Conservation (phyloP, 2,888 invertebrate genomes). For the Dioctria linearis region DNA sequence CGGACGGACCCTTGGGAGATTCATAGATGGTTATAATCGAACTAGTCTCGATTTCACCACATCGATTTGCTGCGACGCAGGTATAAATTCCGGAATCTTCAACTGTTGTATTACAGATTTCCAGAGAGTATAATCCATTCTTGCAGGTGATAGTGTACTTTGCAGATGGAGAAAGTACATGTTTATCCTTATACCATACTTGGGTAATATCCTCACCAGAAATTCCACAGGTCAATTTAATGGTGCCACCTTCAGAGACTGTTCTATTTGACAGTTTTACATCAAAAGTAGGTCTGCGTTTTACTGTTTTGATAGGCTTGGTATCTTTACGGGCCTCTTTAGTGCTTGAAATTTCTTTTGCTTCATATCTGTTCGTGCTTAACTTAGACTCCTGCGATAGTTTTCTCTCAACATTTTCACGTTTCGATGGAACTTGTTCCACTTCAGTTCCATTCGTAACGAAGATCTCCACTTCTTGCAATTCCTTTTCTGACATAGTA, state of each 20-base stretch:
- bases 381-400: no score
- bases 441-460: no score
- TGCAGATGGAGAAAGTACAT: conserved; percentile 68
- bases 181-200: conserved; percentile 83
- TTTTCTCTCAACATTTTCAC: conserved; percentile 45
- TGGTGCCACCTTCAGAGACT: conserved; percentile 80
- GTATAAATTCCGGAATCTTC: conserved; percentile 85
- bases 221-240: conserved; percentile 85
- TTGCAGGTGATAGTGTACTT: conserved; percentile 73
- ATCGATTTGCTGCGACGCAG: conserved; percentile 81
- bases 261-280: conserved; percentile 84
- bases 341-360: conserved; percentile 23
- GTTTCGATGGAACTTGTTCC: neutral
- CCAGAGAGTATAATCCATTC: conserved; percentile 77
- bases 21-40: conserved; percentile 70
- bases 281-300: conserved; percentile 67
- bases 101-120: conserved; percentile 78
- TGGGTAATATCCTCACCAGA: conserved; percentile 80
- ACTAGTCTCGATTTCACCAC: conserved; percentile 70
- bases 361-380: neutral
- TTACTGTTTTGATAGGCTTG: conserved; percentile 60
- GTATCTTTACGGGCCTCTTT: neutral
- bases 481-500: neutral
- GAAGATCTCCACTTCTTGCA: neutral
- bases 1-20: conserved; percentile 65